Conservation (phyloP, 1,140 invertebrate genomes). For the Octopus bimaculoides region DNA sequence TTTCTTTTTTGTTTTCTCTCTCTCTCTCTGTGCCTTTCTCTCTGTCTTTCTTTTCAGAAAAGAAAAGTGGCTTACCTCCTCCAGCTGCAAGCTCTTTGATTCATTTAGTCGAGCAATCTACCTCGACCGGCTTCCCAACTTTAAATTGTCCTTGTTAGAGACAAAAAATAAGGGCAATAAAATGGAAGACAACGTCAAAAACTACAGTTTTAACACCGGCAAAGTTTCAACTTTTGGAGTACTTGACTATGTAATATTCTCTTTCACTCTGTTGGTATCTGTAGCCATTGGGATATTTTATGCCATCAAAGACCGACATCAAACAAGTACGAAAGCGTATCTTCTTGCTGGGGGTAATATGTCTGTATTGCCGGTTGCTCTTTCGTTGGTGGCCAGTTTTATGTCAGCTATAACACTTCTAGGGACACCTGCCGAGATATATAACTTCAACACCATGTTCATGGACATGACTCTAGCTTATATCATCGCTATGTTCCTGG, state of each 20-base stretch:
- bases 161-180: too few species aligned
- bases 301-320: slow-evolving; percentile 75
- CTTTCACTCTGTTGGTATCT: slow-evolving; percentile 22
- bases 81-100: too few species aligned
- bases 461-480: slow-evolving; percentile 29
- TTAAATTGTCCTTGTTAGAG: too few species aligned
- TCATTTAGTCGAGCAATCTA: too few species aligned
- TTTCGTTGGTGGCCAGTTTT: slow-evolving; percentile 66
- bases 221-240: slow-evolving; percentile 12
- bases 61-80: too few species aligned
- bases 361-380: slow-evolving; percentile 51
- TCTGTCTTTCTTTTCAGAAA: too few species aligned
- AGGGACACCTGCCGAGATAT: slow-evolving; percentile 59
- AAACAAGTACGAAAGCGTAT: slow-evolving; percentile 79
- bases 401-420: slow-evolving; percentile 89
- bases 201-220: slow-evolving; percentile 19
- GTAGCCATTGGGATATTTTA: slow-evolving; percentile 76
- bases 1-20: too few species aligned
- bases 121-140: too few species aligned
- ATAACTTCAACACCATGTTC: slow-evolving; percentile 39
- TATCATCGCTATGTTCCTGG: slow-evolving; percentile 74
- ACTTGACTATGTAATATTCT: slow-evolving; percentile 26
- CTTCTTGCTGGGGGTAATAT: slow-evolving; percentile 74
- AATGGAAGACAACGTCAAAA: too few species aligned
- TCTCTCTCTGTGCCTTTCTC: too few species aligned